Base-by-base conservation (phyloP, 1,140 invertebrate genomes). In the Drosophila malerkotliana region DNA sequence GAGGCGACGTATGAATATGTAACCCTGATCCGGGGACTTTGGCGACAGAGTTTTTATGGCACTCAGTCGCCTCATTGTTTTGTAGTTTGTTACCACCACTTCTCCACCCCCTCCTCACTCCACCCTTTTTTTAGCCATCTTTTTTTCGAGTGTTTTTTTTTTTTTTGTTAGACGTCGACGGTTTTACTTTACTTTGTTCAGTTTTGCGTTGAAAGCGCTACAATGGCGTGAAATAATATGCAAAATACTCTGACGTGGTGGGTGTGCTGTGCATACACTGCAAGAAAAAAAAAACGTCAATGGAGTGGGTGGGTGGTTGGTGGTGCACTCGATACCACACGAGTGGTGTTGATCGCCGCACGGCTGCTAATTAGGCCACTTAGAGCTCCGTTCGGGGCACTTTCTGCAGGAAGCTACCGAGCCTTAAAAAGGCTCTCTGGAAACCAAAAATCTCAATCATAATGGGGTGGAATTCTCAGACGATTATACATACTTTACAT, bases 181-280 rank as follows among this genome's bases (percentile, higher is more conserved):
- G 8, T 60, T 37, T 37, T 54, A 30, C 26, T 28, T 69, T 68
- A 68, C 63, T 69, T 68, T 69, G 66, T 69, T 69, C 51, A 47
- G 66, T 56, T 69, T 69, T 56, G 66, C 79, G 78, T 69, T 82
- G 73, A 82, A 82, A 82, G 79, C 79, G 82, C 76, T 85, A 87
- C 78, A 87, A 87, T 87, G 82, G 82, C 82, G 82, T 87, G 82
- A 87, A 87, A 87, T 87, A 87, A 87, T 87, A 87, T 87, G 82
- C 82, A 87, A 87, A 87, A 82, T 82, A 83, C 79, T 79, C 58
- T 32, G 62, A 60, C 79, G 68, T 73, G 9, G 10, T 37, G 34
- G 5, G 14, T n/a, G 14, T 7, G 14, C 39, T 41, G n/a, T 4
- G 10, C 34, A n/a, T 37, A 37, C 34, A 37, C 34, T 37, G 34